Conservation (phyloP, 1,140 invertebrate species). For the Aphaenogaster rudis region DNA sequence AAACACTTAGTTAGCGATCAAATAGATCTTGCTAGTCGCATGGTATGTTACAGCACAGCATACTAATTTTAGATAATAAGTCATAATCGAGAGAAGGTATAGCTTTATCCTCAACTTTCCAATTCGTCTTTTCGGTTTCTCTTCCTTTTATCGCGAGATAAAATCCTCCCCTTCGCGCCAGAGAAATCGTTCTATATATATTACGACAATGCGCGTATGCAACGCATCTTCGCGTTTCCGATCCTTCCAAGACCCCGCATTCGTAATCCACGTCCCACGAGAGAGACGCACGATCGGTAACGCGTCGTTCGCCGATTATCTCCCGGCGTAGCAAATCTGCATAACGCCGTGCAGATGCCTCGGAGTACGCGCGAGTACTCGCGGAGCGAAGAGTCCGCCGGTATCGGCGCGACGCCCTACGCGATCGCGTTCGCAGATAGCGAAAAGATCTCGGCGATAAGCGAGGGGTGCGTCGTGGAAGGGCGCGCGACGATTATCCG, state of each 20-base stretch:
- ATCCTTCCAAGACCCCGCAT: not conserved
- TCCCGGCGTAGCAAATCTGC: conserved; percentile 54
- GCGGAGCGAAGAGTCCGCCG: not conserved
- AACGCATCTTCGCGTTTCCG: not conserved
- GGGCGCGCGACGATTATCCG: conserved; percentile 59
- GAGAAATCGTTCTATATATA: not conserved
- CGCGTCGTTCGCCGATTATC: conserved; percentile 55
- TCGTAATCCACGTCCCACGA: conserved; percentile 2
- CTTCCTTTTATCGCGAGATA: not conserved
- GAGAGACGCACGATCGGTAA: conserved; percentile 44
- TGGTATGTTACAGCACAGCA: not conserved
- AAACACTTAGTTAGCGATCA: conserved; percentile 86
- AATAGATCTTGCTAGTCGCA: not conserved
- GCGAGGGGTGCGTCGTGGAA: conserved; percentile 2
- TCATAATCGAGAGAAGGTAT: not conserved
- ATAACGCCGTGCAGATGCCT: conserved; percentile 55
- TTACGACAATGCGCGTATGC: not conserved
- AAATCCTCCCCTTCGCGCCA: not conserved
- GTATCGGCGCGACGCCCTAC: conserved; percentile 41
- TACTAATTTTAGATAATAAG: not conserved
- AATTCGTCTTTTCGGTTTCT: not conserved
- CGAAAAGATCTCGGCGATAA: conserved; percentile 48
- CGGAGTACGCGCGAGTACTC: not conserved
- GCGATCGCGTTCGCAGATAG: conserved; percentile 57
- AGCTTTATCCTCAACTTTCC: not conserved